phyloP scores from a whole-genome alignment of 2,113 vertebrate species.

The Ameiurus melas region DNA sequence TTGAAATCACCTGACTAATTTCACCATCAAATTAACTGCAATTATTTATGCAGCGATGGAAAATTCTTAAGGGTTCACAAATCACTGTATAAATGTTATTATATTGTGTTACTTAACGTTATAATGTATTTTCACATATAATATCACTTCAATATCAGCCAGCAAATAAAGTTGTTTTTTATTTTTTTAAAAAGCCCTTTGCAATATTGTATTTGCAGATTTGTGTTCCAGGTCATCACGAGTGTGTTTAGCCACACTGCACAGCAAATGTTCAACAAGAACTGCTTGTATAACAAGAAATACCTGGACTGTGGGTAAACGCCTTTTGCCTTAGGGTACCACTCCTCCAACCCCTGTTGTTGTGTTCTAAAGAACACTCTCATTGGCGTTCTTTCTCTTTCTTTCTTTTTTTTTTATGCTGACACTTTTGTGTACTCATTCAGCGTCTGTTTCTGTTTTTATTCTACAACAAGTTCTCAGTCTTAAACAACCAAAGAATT shows the following conservation, averaged over 20 bases:
- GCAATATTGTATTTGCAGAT: neutral
- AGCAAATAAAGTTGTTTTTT: neutral
- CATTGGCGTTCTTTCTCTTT: neutral
- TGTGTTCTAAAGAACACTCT: neutral
- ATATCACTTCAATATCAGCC: neutral
- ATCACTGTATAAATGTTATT: neutral
- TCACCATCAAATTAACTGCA: too few relatives aligned
- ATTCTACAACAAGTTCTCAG: neutral
- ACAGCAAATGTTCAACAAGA: neutral
- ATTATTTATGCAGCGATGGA: too few relatives aligned
- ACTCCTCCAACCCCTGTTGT: slow-evolving; percentile 52
- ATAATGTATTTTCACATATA: neutral
- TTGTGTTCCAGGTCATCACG: neutral
- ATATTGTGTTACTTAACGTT: neutral
- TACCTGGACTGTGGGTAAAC: slow-evolving; percentile 21
- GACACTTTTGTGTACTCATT: neutral
- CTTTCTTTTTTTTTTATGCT: slow-evolving; percentile 10
- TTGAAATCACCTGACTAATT: too few relatives aligned
- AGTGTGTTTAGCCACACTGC: neutral
- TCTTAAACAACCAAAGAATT: neutral
- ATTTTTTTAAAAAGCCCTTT: neutral
- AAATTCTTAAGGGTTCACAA: too few relatives aligned
- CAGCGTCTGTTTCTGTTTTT: neutral
- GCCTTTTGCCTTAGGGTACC: slow-evolving; percentile 57
- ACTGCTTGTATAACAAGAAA: slow-evolving; percentile 33